Evolutionary conservation across 2,113 vertebrate species (phyloP).

Genomic region (Apistogramma diplotaenia): DNA sequence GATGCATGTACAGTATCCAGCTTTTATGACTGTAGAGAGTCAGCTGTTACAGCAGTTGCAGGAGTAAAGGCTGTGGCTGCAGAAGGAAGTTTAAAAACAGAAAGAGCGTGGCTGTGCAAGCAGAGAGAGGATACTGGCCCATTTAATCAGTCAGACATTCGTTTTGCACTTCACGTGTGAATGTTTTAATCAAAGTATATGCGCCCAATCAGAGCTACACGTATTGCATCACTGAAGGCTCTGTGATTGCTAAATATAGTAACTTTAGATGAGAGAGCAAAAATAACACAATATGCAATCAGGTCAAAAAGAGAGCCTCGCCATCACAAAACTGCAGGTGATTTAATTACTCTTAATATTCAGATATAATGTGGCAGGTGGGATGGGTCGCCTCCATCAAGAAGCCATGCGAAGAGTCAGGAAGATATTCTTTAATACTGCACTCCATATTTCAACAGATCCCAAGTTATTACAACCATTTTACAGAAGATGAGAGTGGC

Average conservation of each 20-base stretch:
- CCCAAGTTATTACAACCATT: background rate
- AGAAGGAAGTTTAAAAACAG: slow-evolving; percentile 22
- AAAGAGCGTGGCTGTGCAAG: background rate
- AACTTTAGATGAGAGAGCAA: background rate
- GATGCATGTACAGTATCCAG: background rate
- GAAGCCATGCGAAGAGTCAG: background rate
- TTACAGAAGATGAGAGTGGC: background rate
- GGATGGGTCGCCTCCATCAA: background rate
- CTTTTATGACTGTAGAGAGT: background rate
- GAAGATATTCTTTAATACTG: background rate
- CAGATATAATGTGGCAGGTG: background rate
- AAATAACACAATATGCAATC: slow-evolving; percentile 11
- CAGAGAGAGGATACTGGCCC: slow-evolving; percentile 3
- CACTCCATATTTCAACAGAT: background rate
- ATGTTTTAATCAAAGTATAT: slow-evolving; percentile 29
- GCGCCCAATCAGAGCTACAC: background rate
- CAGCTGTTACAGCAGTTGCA: slow-evolving; percentile 21
- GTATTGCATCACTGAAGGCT: background rate
- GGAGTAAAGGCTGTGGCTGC: slow-evolving; percentile 1
- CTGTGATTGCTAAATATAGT: slow-evolving; percentile 25
- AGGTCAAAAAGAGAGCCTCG: background rate
- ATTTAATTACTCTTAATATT: background rate
- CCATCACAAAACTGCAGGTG: background rate
- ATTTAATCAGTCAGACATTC: background rate
- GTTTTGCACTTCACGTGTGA: slow-evolving; percentile 8